phyloP scores from a whole-genome alignment of 2,888 invertebrate species.

The Strigamia crassipes region DNA sequence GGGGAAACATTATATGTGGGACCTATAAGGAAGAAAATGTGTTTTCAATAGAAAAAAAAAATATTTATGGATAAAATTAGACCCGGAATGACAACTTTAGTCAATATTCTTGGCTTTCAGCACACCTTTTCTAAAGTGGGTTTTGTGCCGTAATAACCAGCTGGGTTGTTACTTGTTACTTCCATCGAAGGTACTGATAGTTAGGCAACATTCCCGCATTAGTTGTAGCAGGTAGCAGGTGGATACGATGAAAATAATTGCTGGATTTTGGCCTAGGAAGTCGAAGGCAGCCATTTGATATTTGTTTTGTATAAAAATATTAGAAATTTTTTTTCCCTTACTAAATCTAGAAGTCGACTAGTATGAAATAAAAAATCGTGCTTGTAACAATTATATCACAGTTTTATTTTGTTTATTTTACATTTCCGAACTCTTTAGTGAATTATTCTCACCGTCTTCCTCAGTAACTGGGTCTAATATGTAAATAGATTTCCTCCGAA shows the following conservation, averaged over 20 bases:
- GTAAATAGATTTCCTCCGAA: neutral
- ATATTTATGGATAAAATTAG: neutral
- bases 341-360: too few species aligned
- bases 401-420: neutral
- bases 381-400: neutral
- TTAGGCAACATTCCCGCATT: neutral
- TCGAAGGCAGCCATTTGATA: neutral
- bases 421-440: neutral
- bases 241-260: too few species aligned
- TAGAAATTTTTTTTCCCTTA: too few species aligned
- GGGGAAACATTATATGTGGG: too few species aligned
- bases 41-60: neutral
- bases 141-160: neutral
- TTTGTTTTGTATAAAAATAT: neutral
- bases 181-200: neutral
- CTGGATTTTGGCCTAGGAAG: too few species aligned
- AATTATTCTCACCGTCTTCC: neutral
- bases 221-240: neutral
- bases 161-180: neutral
- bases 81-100: neutral
- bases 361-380: neutral
- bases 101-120: neutral
- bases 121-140: neutral
- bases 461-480: neutral
- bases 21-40: neutral